A percentile compares a stretch with the other conserved stretches of the same genome.
Conservation (phyloP, 2,888 invertebrate genomes). For the Elegia similella region DNA sequence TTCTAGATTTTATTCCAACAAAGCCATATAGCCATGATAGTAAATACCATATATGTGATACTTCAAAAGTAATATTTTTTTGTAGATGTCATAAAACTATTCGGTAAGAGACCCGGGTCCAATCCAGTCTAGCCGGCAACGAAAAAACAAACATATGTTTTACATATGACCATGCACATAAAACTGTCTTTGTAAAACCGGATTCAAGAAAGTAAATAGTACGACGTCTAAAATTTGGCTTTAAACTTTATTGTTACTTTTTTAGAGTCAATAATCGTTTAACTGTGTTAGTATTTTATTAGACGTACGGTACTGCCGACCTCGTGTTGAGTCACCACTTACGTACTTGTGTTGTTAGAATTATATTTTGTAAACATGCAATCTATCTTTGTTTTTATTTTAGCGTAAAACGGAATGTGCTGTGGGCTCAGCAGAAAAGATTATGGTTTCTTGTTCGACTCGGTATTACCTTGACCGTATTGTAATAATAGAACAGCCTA, state of each 20-base stretch:
- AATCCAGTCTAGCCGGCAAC: slow-evolving; percentile 26
- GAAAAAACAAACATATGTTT: slow-evolving; percentile 31
- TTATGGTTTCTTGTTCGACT: slow-evolving; percentile 3
- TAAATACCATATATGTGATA: neutral
- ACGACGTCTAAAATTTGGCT: slow-evolving; percentile 28
- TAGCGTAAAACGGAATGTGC: slow-evolving; percentile 6
- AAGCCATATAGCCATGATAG: no score
- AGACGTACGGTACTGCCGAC: slow-evolving; percentile 24
- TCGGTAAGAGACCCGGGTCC: slow-evolving; percentile 25
- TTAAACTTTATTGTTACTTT: neutral
- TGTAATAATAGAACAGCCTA: slow-evolving; percentile 2
- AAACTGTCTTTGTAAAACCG: slow-evolving; percentile 50
- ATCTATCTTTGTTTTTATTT: slow-evolving; percentile 19
- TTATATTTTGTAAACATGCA: slow-evolving; percentile 21
- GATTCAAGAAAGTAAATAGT: slow-evolving; percentile 58
- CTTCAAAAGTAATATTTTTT: neutral
- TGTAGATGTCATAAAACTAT: slow-evolving; percentile 24
- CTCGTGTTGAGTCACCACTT: slow-evolving; percentile 53
- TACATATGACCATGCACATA: slow-evolving; percentile 35
- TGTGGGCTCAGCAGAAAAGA: neutral
- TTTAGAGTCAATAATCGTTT: neutral
- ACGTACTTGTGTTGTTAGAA: slow-evolving; percentile 26
- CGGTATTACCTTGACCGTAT: slow-evolving; percentile 9
- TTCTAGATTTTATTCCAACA: no score
- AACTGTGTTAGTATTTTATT: neutral